Base-by-base conservation (phyloP, 2,797 vertebrate species). In the Tokudaia muenninki region DNA sequence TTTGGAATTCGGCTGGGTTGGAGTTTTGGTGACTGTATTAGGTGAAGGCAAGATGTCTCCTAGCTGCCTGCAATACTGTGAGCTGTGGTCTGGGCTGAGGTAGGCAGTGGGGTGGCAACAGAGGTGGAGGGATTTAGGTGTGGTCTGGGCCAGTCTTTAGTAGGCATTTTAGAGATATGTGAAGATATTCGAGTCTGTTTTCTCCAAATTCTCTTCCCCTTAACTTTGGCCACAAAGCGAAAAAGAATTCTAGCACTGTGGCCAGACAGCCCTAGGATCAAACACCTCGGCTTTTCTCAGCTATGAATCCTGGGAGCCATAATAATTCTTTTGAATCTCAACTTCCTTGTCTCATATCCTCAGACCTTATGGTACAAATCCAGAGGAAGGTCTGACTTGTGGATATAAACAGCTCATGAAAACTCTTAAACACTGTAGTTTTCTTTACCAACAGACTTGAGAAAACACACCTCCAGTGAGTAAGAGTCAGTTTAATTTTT, bases 401-500 rank as follows among this genome's bases (percentile, higher is more conserved):
- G 37, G 61, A 44, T 55, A 75, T 9, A 31, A 89, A 79, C 4
- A 92, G 67, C 41, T 93, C 16, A n/a, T 17, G 59, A 50, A 90
- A 94, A 92, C 91, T 79, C 59, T 90, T 61, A 87, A 83, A 93
- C 37, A 74, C 6, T 34, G 21, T 13, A 84, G 61, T 41, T 87
- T 96, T 74, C 82, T 74, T 52, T 57, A 67, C 92, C 22, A 87
- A 88, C 87, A 47, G 80, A 79, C n/a, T 92, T 41, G 31, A 89
- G 82, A 74, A 94, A 94, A 94, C 31, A 63, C 78, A 81, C 81
- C 83, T 93, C 63, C 57, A 93, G 2, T 78, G 81, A 96, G 57
- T 31, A 75, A 92, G 91, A 92, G 44, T 93, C 52, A 67, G 87
- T 90, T 95, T 93, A 97, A 78, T 61, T 93, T 65, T 90, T 93